phyloP scores from a whole-genome alignment of 2,888 invertebrate genomes.

The Diogma glabrata region DNA sequence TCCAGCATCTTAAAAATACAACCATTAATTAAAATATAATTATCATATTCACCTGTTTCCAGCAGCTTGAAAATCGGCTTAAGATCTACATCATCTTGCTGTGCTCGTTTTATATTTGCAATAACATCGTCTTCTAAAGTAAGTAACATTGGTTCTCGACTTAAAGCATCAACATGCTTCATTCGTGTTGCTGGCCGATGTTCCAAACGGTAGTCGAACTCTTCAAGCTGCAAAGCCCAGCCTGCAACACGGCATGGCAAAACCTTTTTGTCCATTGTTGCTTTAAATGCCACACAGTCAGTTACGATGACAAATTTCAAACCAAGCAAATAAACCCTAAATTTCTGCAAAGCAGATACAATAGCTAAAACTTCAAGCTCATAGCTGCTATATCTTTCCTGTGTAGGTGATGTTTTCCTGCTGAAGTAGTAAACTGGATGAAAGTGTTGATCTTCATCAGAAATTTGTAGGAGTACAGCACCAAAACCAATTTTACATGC shows the following conservation, averaged over 20 bases:
- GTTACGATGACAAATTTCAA: background rate
- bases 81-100: no score
- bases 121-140: no score
- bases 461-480: background rate
- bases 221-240: conserved; percentile 26
- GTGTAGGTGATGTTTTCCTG: background rate
- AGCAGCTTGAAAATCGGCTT: no score
- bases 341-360: background rate
- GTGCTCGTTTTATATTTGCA: no score
- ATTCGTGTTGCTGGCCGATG: conserved; percentile 28
- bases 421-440: background rate
- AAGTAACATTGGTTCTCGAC: conserved; percentile 23
- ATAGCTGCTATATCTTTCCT: background rate
- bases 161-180: conserved; percentile 27
- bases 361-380: background rate
- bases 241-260: no score
- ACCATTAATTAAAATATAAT: conserved; percentile 19
- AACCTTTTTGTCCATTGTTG: background rate
- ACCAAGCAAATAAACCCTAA: background rate
- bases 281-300: background rate
- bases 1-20: conserved; percentile 20
- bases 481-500: background rate
- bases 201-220: conserved; percentile 25
- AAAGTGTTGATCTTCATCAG: background rate
- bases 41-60: no score